A percentile compares a stretch with the other conserved stretches of the same genome.
These are phyloP conservation scores for Rhyacophila evoluta DNA, from an alignment of 2,888 invertebrate genomes.

Conservation along the genomic window DNA sequence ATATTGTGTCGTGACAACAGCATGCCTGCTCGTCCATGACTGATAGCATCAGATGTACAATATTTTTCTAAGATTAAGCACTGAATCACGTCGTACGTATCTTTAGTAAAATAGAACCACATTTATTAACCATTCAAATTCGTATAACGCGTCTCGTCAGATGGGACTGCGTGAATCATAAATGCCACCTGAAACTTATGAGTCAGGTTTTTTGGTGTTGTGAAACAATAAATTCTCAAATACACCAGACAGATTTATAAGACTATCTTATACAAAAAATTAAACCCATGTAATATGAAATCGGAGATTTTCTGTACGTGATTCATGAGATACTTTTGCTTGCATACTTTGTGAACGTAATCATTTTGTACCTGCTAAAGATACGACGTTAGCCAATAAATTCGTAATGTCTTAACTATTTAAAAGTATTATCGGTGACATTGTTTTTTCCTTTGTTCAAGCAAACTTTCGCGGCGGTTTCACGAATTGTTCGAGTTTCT, in stretches of 20 bases:
- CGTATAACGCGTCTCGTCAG: not conserved
- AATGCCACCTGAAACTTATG: not conserved
- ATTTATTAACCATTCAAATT: not conserved
- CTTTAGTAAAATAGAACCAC: not conserved
- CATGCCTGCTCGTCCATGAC: not conserved
- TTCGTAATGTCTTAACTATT: too few relatives aligned
- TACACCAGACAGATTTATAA: not conserved
- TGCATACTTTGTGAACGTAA: too few relatives aligned
- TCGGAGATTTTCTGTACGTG: too few relatives aligned
- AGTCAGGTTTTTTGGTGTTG: not conserved
- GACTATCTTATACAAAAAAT: too few relatives aligned
- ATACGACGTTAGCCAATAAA: too few relatives aligned
- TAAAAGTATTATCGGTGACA: not conserved
- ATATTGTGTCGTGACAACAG: conserved; percentile 4
- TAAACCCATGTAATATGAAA: too few relatives aligned
- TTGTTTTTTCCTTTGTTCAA: not conserved
- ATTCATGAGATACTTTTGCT: too few relatives aligned
- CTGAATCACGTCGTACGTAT: not conserved
- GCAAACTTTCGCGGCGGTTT: too few relatives aligned
- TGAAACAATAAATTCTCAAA: not conserved
- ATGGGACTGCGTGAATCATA: not conserved
- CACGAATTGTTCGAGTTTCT: not conserved
- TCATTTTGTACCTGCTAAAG: too few relatives aligned
- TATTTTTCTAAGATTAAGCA: not conserved
- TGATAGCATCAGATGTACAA: conserved; percentile 1